Evolutionary conservation across 2,797 vertebrate species (phyloP), one percentile per base, ranked within the genome.

Genomic region (Alcedo atthis): DNA sequence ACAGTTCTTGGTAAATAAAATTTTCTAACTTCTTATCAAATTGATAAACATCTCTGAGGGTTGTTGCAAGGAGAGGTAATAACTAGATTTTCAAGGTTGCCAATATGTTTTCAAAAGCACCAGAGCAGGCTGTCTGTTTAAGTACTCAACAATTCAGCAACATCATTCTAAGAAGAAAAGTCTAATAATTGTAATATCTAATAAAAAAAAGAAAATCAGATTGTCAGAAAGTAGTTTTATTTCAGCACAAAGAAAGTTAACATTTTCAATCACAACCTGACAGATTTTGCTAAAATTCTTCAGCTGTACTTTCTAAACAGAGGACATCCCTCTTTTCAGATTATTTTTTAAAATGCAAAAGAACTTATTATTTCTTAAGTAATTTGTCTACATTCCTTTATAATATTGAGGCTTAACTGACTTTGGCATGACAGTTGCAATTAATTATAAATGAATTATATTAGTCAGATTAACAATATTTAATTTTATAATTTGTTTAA

Each of bases 141-240:
- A 85, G 53, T 57, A 53, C 33, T 75, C 40, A 73, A 1, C 21
- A 22, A 63, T 54, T 84, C 86, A 90, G 54, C 40, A 91, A 32
- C 40, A 70, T 45, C 73, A 59, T 85, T 91, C 63, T 79, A 73
- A 79, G 54, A 94, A 82, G 61, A 80, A 87, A 85, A 35, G 43
- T 87, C 81, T 93, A 81, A 64, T 87, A 90, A 46, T 59, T 10
- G 2, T 76, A n/a, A n/a, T n/a, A n/a, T n/a, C n/a, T n/a, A n/a
- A n/a, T n/a, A n/a, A n/a, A n/a, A n/a, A n/a, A n/a, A n/a, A 89
- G 67, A 55, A 48, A 71, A 58, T 78, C 33, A 55, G 28, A 67
- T 57, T 81, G 74, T 69, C 59, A 68, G 37, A 78, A 2, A 2
- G 42, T 35, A 73, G 35, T 63, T 93, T 88, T 81, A 67, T 86